phyloP scores from a whole-genome alignment of 92 coral and sea anemone species.

The Parazoanthus atlanticus region DNA sequence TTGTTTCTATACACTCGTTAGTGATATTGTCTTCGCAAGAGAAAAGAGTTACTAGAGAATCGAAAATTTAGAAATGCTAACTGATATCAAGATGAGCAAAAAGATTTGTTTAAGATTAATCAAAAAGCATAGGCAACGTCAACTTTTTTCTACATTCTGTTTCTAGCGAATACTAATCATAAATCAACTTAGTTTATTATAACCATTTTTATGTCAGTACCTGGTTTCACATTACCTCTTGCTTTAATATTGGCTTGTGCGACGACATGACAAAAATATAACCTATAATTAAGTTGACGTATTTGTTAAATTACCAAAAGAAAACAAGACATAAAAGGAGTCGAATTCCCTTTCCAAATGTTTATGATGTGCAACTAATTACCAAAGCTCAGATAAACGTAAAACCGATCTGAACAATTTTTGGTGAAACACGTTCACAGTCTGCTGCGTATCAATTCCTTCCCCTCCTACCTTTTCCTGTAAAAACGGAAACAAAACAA shows the following conservation, averaged over 20 bases:
- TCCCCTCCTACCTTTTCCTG: neutral
- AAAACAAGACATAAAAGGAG: neutral
- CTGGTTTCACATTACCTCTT: neutral
- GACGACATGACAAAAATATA: too few relatives aligned
- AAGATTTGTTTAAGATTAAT: too few relatives aligned
- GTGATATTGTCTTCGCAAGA: neutral
- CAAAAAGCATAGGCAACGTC: too few relatives aligned
- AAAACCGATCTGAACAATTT: neutral
- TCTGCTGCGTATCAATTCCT: neutral
- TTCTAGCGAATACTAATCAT: too few relatives aligned
- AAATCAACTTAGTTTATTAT: too few relatives aligned
- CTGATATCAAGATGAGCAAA: neutral
- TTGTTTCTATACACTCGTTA: neutral
- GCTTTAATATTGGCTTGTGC: neutral
- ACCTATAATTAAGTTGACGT: neutral
- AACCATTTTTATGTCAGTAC: neutral
- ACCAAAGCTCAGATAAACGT: too few relatives aligned
- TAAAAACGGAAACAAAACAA: neutral
- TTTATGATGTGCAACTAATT: neutral
- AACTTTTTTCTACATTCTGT: too few relatives aligned
- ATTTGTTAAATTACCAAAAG: neutral
- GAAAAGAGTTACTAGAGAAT: too few relatives aligned
- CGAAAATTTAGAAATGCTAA: too few relatives aligned
- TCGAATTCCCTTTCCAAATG: neutral
- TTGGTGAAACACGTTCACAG: neutral